Conservation (phyloP, 2,888 invertebrate species). For the Phortica okadai region DNA sequence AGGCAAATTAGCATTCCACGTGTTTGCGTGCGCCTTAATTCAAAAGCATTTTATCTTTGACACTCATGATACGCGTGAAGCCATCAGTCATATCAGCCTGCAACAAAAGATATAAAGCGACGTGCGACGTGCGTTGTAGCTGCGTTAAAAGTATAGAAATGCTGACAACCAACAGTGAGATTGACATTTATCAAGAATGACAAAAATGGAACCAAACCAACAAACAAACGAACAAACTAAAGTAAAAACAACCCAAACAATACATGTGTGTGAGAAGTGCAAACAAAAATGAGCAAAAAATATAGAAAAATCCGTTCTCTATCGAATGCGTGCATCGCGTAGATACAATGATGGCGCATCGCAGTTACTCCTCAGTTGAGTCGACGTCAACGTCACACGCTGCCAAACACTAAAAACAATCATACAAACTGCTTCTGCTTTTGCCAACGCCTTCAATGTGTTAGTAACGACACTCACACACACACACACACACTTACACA, state of each 20-base stretch:
- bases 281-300: too few species aligned
- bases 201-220: neutral
- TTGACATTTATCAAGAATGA: conserved; percentile 53
- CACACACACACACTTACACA: conserved; percentile 5
- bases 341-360: conserved; percentile 8
- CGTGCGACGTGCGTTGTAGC: conserved; percentile 24
- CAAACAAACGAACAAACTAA: neutral
- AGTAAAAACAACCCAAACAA: neutral
- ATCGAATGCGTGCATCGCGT: conserved; percentile 42
- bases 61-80: conserved; percentile 19
- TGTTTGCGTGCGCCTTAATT: conserved; percentile 10
- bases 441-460: neutral
- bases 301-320: conserved; percentile 22
- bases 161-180: conserved; percentile 51
- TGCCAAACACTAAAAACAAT: conserved; percentile 12
- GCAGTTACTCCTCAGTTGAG: neutral
- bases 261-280: neutral
- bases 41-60: conserved; percentile 5
- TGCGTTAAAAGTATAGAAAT: conserved; percentile 44
- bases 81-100: conserved; percentile 17
- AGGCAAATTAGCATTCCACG: conserved; percentile 24
- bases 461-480: conserved; percentile 3
- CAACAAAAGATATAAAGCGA: conserved; percentile 1
- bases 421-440: conserved; percentile 4
- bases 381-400: neutral